Conservation (phyloP, 1,140 invertebrate species). For the Polyergus mexicanus region DNA sequence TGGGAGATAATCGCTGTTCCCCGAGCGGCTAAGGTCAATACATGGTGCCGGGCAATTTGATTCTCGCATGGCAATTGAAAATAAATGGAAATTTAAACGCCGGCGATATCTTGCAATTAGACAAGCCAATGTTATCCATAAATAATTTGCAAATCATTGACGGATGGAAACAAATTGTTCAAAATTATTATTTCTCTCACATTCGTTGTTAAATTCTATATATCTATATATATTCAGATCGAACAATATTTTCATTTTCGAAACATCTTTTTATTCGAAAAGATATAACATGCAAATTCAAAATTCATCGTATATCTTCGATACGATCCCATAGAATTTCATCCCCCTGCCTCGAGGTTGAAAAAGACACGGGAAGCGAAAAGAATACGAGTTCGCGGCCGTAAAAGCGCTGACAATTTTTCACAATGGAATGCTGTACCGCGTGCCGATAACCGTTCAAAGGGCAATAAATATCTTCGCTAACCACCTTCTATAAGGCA, state of each 20-base stretch:
- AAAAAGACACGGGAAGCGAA: constrained; percentile 49
- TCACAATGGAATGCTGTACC: constrained; percentile 69
- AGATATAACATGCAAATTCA: background rate
- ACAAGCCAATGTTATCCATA: background rate
- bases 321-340: constrained; percentile 34
- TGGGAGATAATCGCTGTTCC: constrained; percentile 70
- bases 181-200: background rate
- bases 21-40: constrained; percentile 51
- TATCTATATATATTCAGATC: background rate
- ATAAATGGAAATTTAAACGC: constrained; percentile 20
- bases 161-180: background rate
- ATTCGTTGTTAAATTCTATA: background rate
- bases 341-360: constrained; percentile 12
- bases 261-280: background rate
- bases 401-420: constrained; percentile 72
- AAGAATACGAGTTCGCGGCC: constrained; percentile 60
- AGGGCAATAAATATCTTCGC: constrained; percentile 75
- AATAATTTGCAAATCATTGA: background rate
- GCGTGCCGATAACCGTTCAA: constrained; percentile 68
- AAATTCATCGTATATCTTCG: constrained; percentile 36
- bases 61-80: constrained; percentile 43
- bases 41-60: constrained; percentile 23
- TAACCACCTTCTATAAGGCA: constrained; percentile 73
- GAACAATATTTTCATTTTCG: background rate
- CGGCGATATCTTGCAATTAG: background rate